Percentiles rank a stretch among this genome's conserved stretches.
Conservation (phyloP, 1,140 invertebrate species). For the Scaptomyza hsui region DNA sequence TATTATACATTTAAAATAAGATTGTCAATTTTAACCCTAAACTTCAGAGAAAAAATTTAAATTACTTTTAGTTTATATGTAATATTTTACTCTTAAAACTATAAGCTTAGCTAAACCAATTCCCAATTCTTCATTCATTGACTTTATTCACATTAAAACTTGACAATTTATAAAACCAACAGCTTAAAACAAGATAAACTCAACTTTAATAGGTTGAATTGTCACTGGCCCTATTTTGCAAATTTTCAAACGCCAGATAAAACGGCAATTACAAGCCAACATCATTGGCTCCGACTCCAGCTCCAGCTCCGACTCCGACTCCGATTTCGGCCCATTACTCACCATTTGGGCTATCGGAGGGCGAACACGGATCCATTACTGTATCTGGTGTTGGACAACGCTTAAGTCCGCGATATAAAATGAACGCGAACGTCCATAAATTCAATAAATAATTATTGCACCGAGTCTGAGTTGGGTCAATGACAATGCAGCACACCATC, state of each 20-base stretch:
- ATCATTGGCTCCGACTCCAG: conserved; percentile 36
- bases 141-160: too few species aligned
- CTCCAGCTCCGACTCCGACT: background rate
- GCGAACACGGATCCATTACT: conserved; percentile 58
- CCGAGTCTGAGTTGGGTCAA: conserved; percentile 5
- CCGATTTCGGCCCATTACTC: background rate
- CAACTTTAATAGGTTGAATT: conserved; percentile 1
- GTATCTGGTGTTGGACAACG: conserved; percentile 68
- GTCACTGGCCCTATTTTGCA: conserved; percentile 13
- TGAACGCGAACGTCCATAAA: conserved; percentile 57
- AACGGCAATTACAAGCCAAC: conserved; percentile 46
- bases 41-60: too few species aligned
- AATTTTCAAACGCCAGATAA: conserved; percentile 60
- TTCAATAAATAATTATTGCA: conserved; percentile 80
- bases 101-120: too few species aligned
- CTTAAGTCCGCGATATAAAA: conserved; percentile 70
- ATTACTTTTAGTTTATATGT: too few species aligned
- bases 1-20: too few species aligned
- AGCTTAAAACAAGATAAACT: background rate
- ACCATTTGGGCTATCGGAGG: conserved; percentile 10
- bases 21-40: too few species aligned
- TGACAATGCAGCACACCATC: conserved; percentile 13
- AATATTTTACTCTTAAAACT: too few species aligned
- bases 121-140: too few species aligned
- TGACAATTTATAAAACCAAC: too few species aligned